A percentile compares a stretch with the other conserved stretches of the same genome.
Conservation (phyloP, 2,113 vertebrate species). For the Limanda limanda region DNA sequence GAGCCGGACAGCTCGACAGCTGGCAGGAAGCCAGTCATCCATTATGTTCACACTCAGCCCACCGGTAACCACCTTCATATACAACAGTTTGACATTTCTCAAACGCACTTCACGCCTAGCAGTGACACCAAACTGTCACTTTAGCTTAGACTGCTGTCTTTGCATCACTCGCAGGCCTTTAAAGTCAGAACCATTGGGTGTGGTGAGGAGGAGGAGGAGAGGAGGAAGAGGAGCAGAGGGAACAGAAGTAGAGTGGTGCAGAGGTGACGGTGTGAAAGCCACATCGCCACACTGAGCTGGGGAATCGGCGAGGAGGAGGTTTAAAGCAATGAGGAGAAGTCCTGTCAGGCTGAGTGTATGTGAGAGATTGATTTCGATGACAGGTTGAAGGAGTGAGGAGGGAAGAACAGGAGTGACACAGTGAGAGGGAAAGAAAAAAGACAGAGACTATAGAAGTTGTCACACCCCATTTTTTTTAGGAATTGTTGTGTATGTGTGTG, state of each 20-base stretch:
- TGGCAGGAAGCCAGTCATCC: constrained; percentile 48
- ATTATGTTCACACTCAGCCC: constrained; percentile 60
- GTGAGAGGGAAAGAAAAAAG: neutral
- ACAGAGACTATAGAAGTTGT: neutral
- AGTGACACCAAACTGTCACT: constrained; percentile 60
- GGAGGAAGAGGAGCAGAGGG: neutral
- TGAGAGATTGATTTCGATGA: constrained; percentile 32
- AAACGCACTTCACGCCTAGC: constrained; percentile 34
- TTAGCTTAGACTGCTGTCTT: constrained; percentile 25
- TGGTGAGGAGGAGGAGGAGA: constrained; percentile 5
- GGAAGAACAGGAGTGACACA: constrained; percentile 11
- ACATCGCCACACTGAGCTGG: constrained; percentile 8
- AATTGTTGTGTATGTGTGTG: neutral
- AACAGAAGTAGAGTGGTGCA: constrained; percentile 5
- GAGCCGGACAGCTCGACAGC: constrained; percentile 47
- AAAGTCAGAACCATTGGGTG: constrained; percentile 32
- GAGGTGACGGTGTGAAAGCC: constrained; percentile 14
- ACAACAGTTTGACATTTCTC: constrained; percentile 52
- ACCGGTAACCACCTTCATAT: constrained; percentile 40
- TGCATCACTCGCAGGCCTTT: constrained; percentile 23
- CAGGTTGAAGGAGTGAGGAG: constrained; percentile 18
- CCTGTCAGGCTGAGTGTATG: constrained; percentile 31
- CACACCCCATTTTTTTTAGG: neutral
- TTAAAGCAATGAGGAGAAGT: constrained; percentile 21
- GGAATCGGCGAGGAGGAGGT: constrained; percentile 5